These are phyloP conservation scores for Elysia crispata DNA, from an alignment of 2,888 invertebrate species.

Conservation along the genomic window DNA sequence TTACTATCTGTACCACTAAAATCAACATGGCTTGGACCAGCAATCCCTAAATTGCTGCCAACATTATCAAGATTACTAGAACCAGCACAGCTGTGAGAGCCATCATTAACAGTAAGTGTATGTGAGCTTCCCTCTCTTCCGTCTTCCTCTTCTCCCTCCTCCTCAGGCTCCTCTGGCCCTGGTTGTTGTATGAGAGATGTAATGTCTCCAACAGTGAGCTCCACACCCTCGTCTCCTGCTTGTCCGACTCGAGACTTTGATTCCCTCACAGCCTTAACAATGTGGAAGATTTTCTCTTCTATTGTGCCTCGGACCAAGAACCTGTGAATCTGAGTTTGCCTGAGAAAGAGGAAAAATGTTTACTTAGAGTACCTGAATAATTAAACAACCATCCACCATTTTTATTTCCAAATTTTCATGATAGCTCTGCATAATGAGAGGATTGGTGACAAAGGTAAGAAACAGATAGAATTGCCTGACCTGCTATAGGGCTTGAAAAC, in stretches of 20 bases:
- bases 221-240: slow-evolving; percentile 52
- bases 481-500: too few species aligned
- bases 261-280: slow-evolving; percentile 59
- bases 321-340: slow-evolving; percentile 84
- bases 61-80: background rate
- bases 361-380: too few species aligned
- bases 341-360: slow-evolving; percentile 67
- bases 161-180: slow-evolving; percentile 35
- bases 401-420: too few species aligned
- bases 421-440: too few species aligned
- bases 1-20: too few species aligned
- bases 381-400: too few species aligned
- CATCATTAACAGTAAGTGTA: background rate
- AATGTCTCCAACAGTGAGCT: slow-evolving; percentile 66
- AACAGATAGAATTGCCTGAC: too few species aligned
- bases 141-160: slow-evolving; percentile 51
- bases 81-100: background rate
- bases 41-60: background rate
- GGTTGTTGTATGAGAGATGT: slow-evolving; percentile 59
- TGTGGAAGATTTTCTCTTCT: slow-evolving; percentile 82
- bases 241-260: slow-evolving; percentile 49
- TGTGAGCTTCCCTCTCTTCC: background rate
- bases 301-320: slow-evolving; percentile 84
- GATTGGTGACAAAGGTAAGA: too few species aligned
- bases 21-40: too few species aligned